Evolutionary conservation across 2,797 vertebrate species (phyloP).

Genomic region (Tadarida brasiliensis): DNA sequence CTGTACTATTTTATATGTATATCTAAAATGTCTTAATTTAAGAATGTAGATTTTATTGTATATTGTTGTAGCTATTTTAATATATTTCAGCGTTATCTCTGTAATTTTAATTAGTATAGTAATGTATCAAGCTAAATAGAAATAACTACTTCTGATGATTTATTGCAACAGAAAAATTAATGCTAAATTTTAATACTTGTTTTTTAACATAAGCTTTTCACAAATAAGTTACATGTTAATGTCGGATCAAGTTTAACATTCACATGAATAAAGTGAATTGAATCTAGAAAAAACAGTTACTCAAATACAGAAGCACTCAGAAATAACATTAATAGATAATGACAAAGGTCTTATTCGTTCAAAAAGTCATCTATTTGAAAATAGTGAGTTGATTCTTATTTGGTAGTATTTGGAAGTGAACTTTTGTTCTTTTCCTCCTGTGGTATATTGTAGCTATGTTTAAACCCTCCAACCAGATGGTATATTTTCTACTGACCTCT

Average conservation of each 20-base stretch:
- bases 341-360: neutral
- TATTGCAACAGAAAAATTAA: conserved; percentile 41
- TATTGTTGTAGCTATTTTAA: conserved; percentile 25
- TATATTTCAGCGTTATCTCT: conserved; percentile 16
- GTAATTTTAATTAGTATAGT: conserved; percentile 27
- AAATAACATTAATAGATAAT: neutral
- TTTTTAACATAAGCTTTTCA: conserved; percentile 48
- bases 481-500: neutral
- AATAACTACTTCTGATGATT: conserved; percentile 39
- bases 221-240: conserved; percentile 55
- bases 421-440: neutral
- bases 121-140: conserved; percentile 21
- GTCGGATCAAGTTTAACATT: conserved; percentile 35
- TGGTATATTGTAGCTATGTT: neutral
- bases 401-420: neutral
- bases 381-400: neutral
- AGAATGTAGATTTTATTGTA: conserved; percentile 23
- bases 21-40: neutral
- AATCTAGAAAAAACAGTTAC: conserved; percentile 17
- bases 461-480: neutral
- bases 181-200: conserved; percentile 41
- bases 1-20: neutral
- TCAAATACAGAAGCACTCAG: neutral
- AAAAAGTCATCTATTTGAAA: conserved; percentile 44
- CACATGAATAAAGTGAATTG: conserved; percentile 30